Conservation (phyloP, 2,797 vertebrate species). For the Hydrophis major region DNA sequence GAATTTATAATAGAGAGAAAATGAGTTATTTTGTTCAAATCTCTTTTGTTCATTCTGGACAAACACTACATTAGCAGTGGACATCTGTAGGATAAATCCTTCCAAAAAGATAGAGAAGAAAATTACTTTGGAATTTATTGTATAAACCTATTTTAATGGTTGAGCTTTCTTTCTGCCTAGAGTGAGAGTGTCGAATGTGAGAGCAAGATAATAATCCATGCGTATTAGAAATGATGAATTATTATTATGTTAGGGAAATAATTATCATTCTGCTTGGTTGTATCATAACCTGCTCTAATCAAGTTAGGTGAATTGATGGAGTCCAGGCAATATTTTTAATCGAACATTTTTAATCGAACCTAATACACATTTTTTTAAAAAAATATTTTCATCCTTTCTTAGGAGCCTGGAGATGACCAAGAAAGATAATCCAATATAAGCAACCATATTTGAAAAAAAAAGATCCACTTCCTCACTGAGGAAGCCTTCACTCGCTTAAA, state of each 20-base stretch:
- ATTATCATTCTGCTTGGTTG: neutral
- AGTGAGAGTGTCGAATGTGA: neutral
- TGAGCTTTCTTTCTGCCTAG: neutral
- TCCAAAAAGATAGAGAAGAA: neutral
- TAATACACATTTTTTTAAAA: neutral
- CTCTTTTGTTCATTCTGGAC: neutral
- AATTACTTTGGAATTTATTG: neutral
- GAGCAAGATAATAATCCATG: neutral
- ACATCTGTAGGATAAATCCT: neutral
- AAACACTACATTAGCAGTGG: neutral
- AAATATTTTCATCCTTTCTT: neutral
- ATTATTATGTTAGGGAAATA: neutral
- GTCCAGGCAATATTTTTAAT: neutral
- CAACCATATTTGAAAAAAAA: neutral
- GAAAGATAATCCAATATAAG: neutral
- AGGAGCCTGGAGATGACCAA: neutral
- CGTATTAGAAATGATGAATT: neutral
- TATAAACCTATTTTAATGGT: neutral
- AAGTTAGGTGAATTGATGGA: neutral
- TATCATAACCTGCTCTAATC: neutral
- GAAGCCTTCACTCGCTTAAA: neutral
- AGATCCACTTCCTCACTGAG: neutral
- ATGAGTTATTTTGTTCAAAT: neutral
- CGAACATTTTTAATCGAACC: neutral
- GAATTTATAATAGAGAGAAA: neutral